phyloP scores from a whole-genome alignment of 2,797 vertebrate species.

The Sarcophilus harrisii region DNA sequence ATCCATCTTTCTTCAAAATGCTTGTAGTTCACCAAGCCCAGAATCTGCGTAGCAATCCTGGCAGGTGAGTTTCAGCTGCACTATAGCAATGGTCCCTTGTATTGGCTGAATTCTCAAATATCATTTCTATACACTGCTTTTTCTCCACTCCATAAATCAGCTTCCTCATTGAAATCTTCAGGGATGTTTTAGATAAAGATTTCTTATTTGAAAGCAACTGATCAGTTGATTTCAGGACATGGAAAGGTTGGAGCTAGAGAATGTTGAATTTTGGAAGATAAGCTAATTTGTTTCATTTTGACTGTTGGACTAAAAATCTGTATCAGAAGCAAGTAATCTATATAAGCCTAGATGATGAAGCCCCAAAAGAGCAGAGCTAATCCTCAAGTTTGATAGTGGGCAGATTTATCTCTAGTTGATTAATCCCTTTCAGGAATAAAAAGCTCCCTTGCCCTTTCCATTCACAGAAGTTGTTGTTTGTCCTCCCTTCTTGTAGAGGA shows the following conservation, averaged over 20 bases:
- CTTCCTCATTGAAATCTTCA: background rate
- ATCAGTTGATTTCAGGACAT: slow-evolving; percentile 11
- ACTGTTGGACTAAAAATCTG: slow-evolving; percentile 17
- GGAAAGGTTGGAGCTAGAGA: background rate
- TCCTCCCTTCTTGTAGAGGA: too few relatives aligned
- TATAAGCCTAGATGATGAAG: background rate
- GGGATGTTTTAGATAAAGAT: background rate
- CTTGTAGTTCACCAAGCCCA: slow-evolving; percentile 9
- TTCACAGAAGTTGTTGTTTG: too few relatives aligned
- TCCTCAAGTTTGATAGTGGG: background rate
- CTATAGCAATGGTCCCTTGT: too few relatives aligned
- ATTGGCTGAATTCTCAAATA: background rate
- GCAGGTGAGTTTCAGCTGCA: background rate
- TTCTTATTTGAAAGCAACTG: background rate
- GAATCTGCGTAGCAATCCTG: background rate
- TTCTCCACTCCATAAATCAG: background rate
- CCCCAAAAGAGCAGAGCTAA: background rate
- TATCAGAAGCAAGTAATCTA: slow-evolving; percentile 1
- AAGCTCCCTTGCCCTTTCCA: background rate
- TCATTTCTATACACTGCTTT: background rate
- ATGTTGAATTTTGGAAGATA: too few relatives aligned
- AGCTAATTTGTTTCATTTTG: slow-evolving; percentile 47
- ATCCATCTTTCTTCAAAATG: background rate
- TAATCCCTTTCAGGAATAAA: background rate
- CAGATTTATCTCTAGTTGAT: background rate